Evolutionary conservation across 2,797 vertebrate species (phyloP).

Genomic region (Echiichthys vipera): DNA sequence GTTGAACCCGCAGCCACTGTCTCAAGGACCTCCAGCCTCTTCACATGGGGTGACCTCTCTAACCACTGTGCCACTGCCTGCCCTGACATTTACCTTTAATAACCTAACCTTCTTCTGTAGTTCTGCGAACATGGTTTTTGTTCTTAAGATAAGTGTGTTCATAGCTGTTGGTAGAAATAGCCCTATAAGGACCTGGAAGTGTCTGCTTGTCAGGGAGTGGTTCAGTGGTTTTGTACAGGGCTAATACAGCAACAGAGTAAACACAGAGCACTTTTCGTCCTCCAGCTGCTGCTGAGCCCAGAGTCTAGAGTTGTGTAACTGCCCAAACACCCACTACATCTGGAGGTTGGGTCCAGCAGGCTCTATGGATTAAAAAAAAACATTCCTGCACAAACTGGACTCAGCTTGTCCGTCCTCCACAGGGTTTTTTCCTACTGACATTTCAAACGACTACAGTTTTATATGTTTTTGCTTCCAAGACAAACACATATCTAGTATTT

Average conservation of each 20-base stretch:
- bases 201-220: conserved; percentile 17
- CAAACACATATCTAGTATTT: too few species aligned
- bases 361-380: background rate
- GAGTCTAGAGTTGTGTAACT: conserved; percentile 17
- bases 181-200: background rate
- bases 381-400: background rate
- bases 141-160: background rate
- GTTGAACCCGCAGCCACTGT: too few species aligned
- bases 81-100: too few species aligned
- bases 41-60: too few species aligned
- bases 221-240: conserved; percentile 11
- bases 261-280: conserved; percentile 9
- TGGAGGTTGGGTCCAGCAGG: background rate
- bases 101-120: background rate
- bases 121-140: background rate
- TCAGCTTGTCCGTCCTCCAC: background rate
- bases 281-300: background rate
- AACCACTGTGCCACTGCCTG: too few species aligned
- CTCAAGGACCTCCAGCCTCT: too few species aligned
- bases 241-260: conserved; percentile 42
- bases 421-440: too few species aligned
- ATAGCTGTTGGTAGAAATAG: background rate
- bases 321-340: background rate
- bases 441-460: too few species aligned
- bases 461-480: too few species aligned